phyloP scores from a whole-genome alignment of 2,113 vertebrate genomes.

The Circaetus cinerascens region DNA sequence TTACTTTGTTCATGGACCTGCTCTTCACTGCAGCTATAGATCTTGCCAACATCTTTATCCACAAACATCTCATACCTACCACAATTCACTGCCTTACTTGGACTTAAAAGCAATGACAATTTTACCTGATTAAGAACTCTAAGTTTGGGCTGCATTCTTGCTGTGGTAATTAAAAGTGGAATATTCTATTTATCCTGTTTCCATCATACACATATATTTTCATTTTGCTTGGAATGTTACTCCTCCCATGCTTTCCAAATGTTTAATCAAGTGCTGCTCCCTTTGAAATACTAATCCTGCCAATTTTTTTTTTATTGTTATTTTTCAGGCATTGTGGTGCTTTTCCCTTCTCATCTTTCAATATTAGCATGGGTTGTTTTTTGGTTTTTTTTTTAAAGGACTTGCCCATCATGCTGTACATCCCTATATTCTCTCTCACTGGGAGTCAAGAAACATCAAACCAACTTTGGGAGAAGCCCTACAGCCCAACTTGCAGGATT shows the following conservation, averaged over 20 bases:
- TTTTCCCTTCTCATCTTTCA: slow-evolving; percentile 24
- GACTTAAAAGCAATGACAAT: slow-evolving; percentile 54
- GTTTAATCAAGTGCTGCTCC: slow-evolving; percentile 58
- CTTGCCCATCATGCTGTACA: background rate
- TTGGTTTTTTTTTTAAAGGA: background rate
- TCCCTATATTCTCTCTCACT: background rate
- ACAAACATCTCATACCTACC: background rate
- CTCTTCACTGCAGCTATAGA: background rate
- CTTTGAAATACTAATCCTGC: slow-evolving; percentile 55
- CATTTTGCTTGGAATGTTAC: slow-evolving; percentile 51
- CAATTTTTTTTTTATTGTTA: background rate
- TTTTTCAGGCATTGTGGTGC: slow-evolving; percentile 10
- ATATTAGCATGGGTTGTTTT: background rate
- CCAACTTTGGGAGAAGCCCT: background rate
- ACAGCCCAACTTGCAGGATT: background rate
- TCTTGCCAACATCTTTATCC: slow-evolving; percentile 4
- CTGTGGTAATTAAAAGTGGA: background rate
- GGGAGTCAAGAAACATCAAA: background rate
- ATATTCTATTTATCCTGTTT: slow-evolving; percentile 50
- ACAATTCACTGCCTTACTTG: slow-evolving; percentile 9
- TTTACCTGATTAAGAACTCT: slow-evolving; percentile 27
- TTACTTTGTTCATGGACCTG: background rate
- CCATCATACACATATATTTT: background rate
- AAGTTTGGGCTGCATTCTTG: slow-evolving; percentile 42
- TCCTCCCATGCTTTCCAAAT: slow-evolving; percentile 41